A percentile compares a stretch with the other conserved stretches of the same genome.
These are phyloP conservation scores for Prietella phreatophila DNA, from an alignment of 2,113 vertebrate species.

Conservation along the genomic window DNA sequence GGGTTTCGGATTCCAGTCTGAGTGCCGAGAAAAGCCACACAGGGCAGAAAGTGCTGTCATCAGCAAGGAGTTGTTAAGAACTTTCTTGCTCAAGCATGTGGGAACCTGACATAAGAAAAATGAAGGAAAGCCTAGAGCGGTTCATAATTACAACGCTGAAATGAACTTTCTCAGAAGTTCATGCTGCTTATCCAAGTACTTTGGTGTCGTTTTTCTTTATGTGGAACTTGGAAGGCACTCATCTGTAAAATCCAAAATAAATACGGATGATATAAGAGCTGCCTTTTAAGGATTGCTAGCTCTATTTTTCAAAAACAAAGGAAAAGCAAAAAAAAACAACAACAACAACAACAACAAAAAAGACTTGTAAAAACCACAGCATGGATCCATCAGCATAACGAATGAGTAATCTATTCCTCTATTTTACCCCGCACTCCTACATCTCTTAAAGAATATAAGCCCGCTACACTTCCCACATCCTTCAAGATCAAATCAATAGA, in stretches of 20 bases:
- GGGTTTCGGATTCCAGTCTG: not conserved
- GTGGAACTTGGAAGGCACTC: not conserved
- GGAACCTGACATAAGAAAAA: not conserved
- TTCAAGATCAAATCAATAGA: constrained; percentile 29
- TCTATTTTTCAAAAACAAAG: not conserved
- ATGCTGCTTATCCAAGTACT: constrained; percentile 4
- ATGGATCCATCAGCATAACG: constrained; percentile 22
- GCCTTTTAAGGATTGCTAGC: not conserved
- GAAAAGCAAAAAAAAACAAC: not conserved
- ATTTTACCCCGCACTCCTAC: constrained; percentile 24
- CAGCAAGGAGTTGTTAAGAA: constrained; percentile 11
- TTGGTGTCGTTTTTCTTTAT: not conserved
- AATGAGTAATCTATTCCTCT: constrained; percentile 7
- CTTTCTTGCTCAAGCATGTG: constrained; percentile 3
- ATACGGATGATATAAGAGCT: constrained; percentile 20
- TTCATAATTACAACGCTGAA: not conserved
- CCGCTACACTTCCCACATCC: constrained; percentile 23
- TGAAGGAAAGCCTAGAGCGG: no score
- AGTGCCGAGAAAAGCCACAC: not conserved
- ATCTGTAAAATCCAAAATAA: constrained; percentile 17
- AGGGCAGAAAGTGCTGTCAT: not conserved
- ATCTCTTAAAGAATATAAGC: constrained; percentile 20
- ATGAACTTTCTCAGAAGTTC: constrained; percentile 1
- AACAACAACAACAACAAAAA: not conserved
- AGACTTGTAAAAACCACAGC: not conserved